Evolutionary conservation across 2,113 vertebrate genomes (phyloP).

Genomic region (Pterocles orientalis): DNA sequence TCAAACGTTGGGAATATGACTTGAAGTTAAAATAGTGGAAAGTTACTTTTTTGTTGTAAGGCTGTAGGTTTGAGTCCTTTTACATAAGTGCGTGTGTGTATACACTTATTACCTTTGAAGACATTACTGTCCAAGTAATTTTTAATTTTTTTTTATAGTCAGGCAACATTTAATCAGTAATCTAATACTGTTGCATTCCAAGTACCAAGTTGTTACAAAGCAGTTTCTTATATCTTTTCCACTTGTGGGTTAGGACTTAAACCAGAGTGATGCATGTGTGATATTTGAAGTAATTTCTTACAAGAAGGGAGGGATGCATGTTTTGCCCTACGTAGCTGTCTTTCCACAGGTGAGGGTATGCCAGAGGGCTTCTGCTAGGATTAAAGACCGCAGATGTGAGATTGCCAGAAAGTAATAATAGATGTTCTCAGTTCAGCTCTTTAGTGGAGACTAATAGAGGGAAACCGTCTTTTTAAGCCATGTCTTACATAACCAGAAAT

Average conservation of each 20-base stretch:
- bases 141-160: background rate
- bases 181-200: background rate
- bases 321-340: background rate
- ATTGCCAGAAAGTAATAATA: background rate
- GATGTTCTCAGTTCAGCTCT: background rate
- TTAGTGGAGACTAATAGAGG: background rate
- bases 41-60: background rate
- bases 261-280: background rate
- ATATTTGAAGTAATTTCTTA: background rate
- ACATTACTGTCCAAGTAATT: background rate
- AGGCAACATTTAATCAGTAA: background rate
- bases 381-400: background rate
- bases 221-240: background rate
- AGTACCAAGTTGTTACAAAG: background rate
- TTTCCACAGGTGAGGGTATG: background rate
- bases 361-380: background rate
- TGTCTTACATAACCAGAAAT: background rate
- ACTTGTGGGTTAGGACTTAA: background rate
- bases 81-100: background rate
- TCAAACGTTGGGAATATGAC: background rate
- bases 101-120: background rate
- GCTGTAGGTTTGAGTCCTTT: background rate
- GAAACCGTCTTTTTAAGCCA: background rate
- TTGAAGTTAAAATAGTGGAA: background rate
- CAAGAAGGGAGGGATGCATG: background rate